A percentile compares a stretch with the other conserved stretches of the same genome.
phyloP scores from a whole-genome alignment of 2,113 vertebrate species.

The Craseonycteris thonglongyai region DNA sequence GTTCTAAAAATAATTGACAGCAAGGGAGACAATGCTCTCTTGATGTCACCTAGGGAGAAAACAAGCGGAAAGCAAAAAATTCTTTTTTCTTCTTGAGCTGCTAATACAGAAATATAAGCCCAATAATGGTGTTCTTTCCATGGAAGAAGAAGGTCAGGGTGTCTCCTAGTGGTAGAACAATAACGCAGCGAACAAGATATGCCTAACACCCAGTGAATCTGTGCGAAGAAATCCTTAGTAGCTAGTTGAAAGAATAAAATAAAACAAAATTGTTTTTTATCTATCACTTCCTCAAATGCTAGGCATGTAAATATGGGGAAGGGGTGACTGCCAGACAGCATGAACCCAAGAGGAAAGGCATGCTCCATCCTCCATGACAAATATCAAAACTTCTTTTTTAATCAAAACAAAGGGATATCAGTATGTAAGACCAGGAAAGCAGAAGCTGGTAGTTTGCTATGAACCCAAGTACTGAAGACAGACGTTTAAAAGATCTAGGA shows the following conservation, averaged over 20 bases:
- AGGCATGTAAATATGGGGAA: not conserved
- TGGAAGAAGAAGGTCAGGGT: not conserved
- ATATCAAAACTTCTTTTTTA: not conserved
- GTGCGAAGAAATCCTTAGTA: not conserved
- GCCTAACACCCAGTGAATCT: not conserved
- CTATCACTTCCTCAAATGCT: not conserved
- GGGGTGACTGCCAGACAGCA: not conserved
- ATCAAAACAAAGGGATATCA: not conserved
- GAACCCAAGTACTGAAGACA: not conserved
- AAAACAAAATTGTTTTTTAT: not conserved
- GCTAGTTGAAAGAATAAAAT: not conserved
- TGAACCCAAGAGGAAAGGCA: not conserved
- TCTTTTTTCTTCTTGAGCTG: too few species aligned
- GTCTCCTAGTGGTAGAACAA: not conserved
- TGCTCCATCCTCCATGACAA: not conserved
- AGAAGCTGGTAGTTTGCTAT: not conserved
- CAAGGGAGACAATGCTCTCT: not conserved
- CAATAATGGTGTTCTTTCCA: not conserved
- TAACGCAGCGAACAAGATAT: not conserved
- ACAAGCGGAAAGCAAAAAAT: not conserved
- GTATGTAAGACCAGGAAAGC: not conserved
- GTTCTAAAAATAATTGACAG: conserved; percentile 22
- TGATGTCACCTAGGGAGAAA: not conserved
- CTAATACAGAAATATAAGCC: not conserved
- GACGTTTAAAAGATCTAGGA: not conserved